A percentile compares a stretch with the other conserved stretches of the same genome.
These are phyloP conservation scores for Stictonetta naevosa DNA, from an alignment of 2,113 vertebrate genomes.

Conservation along the genomic window DNA sequence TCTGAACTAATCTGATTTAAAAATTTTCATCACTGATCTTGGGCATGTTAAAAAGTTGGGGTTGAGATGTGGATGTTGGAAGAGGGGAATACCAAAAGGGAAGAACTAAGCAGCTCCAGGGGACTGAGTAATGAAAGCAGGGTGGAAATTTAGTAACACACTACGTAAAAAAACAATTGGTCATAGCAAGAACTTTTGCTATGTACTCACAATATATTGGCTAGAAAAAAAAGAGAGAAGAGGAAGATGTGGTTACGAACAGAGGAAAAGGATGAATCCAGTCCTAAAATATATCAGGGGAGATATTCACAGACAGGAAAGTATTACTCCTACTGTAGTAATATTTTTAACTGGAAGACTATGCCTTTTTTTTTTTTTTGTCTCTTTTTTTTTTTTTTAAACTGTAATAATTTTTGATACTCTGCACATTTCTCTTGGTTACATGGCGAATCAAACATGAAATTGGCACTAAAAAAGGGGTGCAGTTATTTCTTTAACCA, in stretches of 20 bases:
- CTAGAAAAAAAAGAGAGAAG: background rate
- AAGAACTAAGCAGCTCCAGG: background rate
- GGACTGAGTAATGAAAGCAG: background rate
- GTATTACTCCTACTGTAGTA: background rate
- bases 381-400: background rate
- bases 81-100: background rate
- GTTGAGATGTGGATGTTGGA: background rate
- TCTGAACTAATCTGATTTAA: background rate
- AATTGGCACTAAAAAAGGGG: background rate
- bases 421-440: background rate
- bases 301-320: background rate
- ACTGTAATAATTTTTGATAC: background rate
- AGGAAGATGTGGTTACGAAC: background rate
- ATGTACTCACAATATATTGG: background rate
- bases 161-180: background rate
- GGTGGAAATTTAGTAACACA: background rate
- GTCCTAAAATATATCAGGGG: background rate
- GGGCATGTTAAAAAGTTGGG: background rate
- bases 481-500: background rate
- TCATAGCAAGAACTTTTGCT: background rate
- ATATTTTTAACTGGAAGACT: background rate
- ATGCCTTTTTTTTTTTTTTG: background rate
- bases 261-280: slow-evolving; percentile 9
- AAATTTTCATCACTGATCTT: background rate
- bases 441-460: background rate